These are phyloP conservation scores for Glyptemys insculpta DNA, from an alignment of 2,797 vertebrate genomes.

Conservation along the genomic window DNA sequence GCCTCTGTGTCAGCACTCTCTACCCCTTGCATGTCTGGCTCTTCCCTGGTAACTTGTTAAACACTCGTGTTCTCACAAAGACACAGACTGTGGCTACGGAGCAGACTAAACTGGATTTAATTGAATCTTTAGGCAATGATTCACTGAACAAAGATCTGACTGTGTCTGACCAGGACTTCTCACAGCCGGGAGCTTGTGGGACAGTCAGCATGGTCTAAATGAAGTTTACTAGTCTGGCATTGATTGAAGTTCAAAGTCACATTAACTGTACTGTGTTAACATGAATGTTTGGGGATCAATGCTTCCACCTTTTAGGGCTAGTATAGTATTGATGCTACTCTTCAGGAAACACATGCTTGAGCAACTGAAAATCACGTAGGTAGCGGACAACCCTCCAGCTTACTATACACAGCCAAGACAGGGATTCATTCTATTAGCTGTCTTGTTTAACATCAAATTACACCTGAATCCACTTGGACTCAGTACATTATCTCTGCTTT, in stretches of 20 bases:
- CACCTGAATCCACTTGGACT: not conserved
- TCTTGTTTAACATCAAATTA: not conserved
- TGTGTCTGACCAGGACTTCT: conserved; percentile 73
- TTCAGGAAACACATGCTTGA: not conserved
- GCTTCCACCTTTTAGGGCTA: not conserved
- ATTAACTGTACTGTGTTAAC: not conserved
- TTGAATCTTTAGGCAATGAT: conserved; percentile 65
- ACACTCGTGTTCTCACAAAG: conserved; percentile 42
- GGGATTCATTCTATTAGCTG: not conserved
- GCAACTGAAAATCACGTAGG: not conserved
- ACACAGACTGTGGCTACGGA: not conserved
- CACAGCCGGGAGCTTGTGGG: conserved; percentile 56
- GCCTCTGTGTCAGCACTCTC: not conserved
- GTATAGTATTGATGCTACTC: not conserved
- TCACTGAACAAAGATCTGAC: conserved; percentile 75
- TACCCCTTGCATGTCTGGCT: conserved; percentile 3
- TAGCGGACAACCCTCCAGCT: not conserved
- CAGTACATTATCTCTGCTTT: not conserved
- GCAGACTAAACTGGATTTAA: conserved; percentile 64
- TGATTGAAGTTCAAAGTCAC: conserved; percentile 64
- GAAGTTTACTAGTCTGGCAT: conserved; percentile 53
- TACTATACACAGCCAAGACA: not conserved
- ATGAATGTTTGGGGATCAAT: not conserved
- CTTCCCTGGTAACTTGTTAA: conserved; percentile 58
- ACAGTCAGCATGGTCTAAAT: conserved; percentile 48